phyloP scores from a whole-genome alignment of 2,113 vertebrate species.

The Etheostoma spectabile region DNA sequence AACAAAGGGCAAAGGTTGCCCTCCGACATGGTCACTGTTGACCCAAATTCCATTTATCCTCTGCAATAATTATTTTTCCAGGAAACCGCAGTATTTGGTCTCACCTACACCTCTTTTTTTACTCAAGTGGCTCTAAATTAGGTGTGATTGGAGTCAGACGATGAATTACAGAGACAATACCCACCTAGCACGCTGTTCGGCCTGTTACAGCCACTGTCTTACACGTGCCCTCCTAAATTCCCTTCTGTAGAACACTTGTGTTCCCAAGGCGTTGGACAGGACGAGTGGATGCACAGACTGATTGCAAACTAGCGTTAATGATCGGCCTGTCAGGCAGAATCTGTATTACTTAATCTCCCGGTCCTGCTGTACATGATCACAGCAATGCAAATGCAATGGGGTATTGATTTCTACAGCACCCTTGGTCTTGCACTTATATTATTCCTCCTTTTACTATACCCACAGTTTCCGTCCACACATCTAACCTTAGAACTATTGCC shows the following conservation, averaged over 20 bases:
- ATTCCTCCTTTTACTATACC: conserved; percentile 45
- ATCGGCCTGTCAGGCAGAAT: conserved; percentile 74
- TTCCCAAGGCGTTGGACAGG: conserved; percentile 71
- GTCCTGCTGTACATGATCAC: conserved; percentile 73
- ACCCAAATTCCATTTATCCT: conserved; percentile 82
- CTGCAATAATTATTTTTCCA: conserved; percentile 81
- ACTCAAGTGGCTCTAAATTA: conserved; percentile 17
- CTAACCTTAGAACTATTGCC: conserved; percentile 13
- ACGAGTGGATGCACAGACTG: conserved; percentile 60
- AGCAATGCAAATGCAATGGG: conserved; percentile 71
- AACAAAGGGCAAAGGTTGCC: conserved; percentile 66
- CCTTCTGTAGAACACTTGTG: conserved; percentile 79
- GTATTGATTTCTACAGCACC: conserved; percentile 76
- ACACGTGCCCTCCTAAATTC: conserved; percentile 76
- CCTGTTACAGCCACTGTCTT: conserved; percentile 62
- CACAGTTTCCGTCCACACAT: conserved; percentile 42
- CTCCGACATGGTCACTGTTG: conserved; percentile 80
- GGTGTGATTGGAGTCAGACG: conserved; percentile 38
- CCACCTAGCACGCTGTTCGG: conserved; percentile 38
- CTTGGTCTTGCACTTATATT: conserved; percentile 53
- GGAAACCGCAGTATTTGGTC: conserved; percentile 76
- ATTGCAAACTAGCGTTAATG: conserved; percentile 78
- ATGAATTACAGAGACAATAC: conserved; percentile 55
- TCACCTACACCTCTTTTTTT: conserved; percentile 15
- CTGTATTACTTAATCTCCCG: conserved; percentile 75